phyloP scores from a whole-genome alignment of 1,140 invertebrate species.

The Drosophila aff. region DNA sequence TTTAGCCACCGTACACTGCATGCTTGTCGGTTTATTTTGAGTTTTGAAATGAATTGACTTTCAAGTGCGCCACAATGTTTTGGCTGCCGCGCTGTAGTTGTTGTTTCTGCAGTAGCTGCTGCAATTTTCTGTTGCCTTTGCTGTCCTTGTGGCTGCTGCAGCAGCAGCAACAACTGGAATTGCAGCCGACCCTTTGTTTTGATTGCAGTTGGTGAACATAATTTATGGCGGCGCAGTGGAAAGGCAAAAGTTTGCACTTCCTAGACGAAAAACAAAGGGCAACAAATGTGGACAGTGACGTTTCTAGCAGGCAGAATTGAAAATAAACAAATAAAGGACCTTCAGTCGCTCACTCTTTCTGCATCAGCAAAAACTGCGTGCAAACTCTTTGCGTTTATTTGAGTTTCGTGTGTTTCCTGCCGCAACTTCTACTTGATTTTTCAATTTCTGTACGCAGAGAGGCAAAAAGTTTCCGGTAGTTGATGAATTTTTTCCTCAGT shows the following conservation, averaged over 20 bases:
- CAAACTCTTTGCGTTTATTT: slow-evolving; percentile 59
- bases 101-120: slow-evolving; percentile 1
- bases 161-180: slow-evolving; percentile 26
- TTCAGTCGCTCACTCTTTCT: neutral
- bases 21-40: slow-evolving; percentile 44
- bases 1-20: neutral
- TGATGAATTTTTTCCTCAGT: slow-evolving; percentile 46
- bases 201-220: slow-evolving; percentile 77
- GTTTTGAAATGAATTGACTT: slow-evolving; percentile 72
- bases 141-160: slow-evolving; percentile 12
- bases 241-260: slow-evolving; percentile 50
- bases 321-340: slow-evolving; percentile 58
- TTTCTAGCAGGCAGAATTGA: slow-evolving; percentile 53
- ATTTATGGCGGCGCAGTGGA: slow-evolving; percentile 63
- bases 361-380: slow-evolving; percentile 57
- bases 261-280: slow-evolving; percentile 30
- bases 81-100: slow-evolving; percentile 25
- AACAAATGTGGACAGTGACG: slow-evolving; percentile 48
- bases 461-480: slow-evolving; percentile 30
- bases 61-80: slow-evolving; percentile 70
- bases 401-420: slow-evolving; percentile 30
- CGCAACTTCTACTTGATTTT: slow-evolving; percentile 48
- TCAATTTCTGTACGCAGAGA: slow-evolving; percentile 33
- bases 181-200: slow-evolving; percentile 65
- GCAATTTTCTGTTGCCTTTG: slow-evolving; percentile 21